Base-by-base conservation (phyloP, 2,888 invertebrate species). In the Endotricha flammealis region DNA sequence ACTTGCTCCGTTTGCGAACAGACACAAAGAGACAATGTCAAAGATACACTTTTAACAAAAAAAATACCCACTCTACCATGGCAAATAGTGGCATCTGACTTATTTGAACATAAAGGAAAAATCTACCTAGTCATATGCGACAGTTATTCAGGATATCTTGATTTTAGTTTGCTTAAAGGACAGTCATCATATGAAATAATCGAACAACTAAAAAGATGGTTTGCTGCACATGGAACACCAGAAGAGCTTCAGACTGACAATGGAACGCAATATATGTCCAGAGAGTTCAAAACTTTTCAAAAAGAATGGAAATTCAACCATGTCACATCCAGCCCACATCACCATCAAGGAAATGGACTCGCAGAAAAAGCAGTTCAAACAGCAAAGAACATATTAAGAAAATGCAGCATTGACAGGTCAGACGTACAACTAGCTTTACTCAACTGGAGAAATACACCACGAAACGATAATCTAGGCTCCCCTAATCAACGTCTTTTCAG, bases 261-360 rank as follows among this genome's bases (percentile, higher is more conserved):
- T 17, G 40, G 40, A 22, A 33, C 28, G 29, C 32, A 38, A 35
- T 44, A 41, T 11, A 39, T 36, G 33, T 38, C 33, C 29, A 36
- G 27, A 39, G 38, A 37, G 29, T 32, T 38, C 12, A 40, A 40
- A 23, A 29, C 7, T 25, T 40, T 39, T 35, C 27, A 30, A 35
- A 35, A 39, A 32, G 25, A 41, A 20, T 48, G 48, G 44, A 39
- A 24, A 32, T 45, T 48, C 33, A 32, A 45, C 14, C 44, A 41
- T 28, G 35, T 35, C 29, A 46, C 37, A 32, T 42, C 41, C 3
- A 41, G 39, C 33, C 46, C 39, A 17, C 35, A 37, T 36, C 34
- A 41, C 17, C 34, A 33, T 23, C 42, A 37, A 32, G 36, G 34
- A 12, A 42, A 17, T 22, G 44, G 40, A 23, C 14, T 29, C 2